Evolutionary conservation across 2,888 invertebrate species (phyloP), one percentile per base, ranked within the genome.

Genomic region (Melieria crassipennis): DNA sequence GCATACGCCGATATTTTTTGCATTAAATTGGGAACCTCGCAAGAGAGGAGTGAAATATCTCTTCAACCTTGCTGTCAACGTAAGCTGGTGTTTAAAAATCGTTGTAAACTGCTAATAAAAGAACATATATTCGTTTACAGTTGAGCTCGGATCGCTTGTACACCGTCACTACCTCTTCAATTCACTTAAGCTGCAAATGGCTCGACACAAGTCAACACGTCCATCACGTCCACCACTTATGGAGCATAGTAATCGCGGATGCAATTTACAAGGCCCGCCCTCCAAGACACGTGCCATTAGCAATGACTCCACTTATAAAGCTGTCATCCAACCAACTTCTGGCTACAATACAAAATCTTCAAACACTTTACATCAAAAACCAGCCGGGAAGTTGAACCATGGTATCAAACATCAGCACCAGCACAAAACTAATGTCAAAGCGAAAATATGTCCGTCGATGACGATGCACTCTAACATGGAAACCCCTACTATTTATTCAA

Each of bases 1-100:
- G 84, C 86, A 0, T 84, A 84, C 70, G 79, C 83, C 1, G 87
- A 87, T 77, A 80, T 87, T 11, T 87, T 87, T 66, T 75, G 79
- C 0, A 58, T 85, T 6, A 82, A 81, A 66, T 68, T 76, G 52
- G 85, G 83, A 6, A 70, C 79, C 45, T 79, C 82, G 1, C 82
- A 84, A 69, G 85, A 86, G 46, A 81, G 83, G 13, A 82, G 84
- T 63, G 84, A 85, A 72, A 77, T 87, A 6, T 75, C 82, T 0
- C 70, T 87, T 0, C 78, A 80, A 56, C 74, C 74, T 0, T 82
- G 83, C 69, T 82, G 84, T n/a, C 83, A 84, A 75, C 77, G 86
- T 86, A 75, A 82, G 82, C 76, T 55, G 13, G 1, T n/a, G 7
- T 43, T 7, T 11, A 6, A 1, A 4, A 43, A 68, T 11, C 3